Evolutionary conservation across 2,113 vertebrate genomes (phyloP).

Genomic region (Merops nubicus): DNA sequence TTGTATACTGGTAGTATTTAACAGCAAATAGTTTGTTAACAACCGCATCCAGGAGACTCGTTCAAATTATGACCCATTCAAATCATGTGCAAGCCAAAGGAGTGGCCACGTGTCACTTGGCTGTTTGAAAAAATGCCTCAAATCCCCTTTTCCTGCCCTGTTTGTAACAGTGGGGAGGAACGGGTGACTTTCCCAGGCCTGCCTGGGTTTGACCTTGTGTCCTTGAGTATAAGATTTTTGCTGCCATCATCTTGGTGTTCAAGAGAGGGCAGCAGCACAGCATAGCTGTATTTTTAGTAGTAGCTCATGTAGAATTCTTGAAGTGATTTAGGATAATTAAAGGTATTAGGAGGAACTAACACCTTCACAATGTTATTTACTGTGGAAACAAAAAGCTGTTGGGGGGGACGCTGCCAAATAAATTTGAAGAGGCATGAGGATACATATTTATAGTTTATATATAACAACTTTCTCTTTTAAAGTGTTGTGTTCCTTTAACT

Average conservation of each 20-base stretch:
- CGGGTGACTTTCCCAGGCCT: neutral
- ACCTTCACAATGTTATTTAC: neutral
- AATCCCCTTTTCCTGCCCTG: neutral
- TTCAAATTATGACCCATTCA: too few relatives aligned
- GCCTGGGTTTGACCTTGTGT: conserved; percentile 23
- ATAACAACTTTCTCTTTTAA: too few relatives aligned
- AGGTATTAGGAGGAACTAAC: neutral
- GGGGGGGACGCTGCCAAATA: too few relatives aligned
- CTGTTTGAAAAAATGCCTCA: neutral
- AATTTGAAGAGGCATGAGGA: too few relatives aligned
- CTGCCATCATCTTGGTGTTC: neutral
- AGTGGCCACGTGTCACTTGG: fast-evolving
- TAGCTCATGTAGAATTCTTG: fast-evolving
- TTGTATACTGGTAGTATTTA: neutral
- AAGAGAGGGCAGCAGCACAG: neutral
- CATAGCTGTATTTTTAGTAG: neutral
- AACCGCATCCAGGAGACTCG: neutral
- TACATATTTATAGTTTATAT: too few relatives aligned
- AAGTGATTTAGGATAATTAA: neutral
- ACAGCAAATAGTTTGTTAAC: fast-evolving
- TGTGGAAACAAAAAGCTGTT: too few relatives aligned
- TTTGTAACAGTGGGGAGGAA: neutral
- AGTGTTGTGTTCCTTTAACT: too few relatives aligned
- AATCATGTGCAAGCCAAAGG: neutral
- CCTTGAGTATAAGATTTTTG: neutral